A percentile compares a stretch with the other conserved stretches of the same genome.
Conservation (phyloP, 2,113 vertebrate genomes). For the Spizaetus ornatus region DNA sequence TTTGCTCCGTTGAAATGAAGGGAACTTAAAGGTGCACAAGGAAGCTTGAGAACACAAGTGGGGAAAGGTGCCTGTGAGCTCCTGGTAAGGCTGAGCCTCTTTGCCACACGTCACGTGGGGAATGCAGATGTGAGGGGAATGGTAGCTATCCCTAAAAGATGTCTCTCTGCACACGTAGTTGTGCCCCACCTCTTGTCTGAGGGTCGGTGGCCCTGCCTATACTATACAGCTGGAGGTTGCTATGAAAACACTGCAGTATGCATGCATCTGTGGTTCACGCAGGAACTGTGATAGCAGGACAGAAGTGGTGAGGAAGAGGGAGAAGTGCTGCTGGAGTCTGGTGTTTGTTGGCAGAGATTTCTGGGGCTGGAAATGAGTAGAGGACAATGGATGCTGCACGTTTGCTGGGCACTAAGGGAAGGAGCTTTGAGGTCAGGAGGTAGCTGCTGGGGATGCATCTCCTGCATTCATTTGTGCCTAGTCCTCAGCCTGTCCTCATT, state of each 20-base stretch:
- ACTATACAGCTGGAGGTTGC: not conserved
- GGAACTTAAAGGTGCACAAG: not conserved
- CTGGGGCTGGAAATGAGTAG: not conserved
- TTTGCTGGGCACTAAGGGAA: not conserved
- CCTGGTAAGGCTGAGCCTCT: not conserved
- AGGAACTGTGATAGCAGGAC: not conserved
- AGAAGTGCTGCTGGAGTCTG: not conserved
- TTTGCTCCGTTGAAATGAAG: not conserved
- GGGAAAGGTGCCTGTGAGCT: not conserved
- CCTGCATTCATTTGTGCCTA: not conserved
- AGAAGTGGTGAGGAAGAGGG: not conserved
- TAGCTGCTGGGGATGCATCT: not conserved
- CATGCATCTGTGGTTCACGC: fast-evolving
- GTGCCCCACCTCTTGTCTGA: not conserved
- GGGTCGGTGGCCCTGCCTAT: not conserved
- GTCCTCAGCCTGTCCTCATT: not conserved
- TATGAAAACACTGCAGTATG: not conserved
- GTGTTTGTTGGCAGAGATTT: not conserved
- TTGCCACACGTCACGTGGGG: not conserved
- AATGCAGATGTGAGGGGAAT: fast-evolving
- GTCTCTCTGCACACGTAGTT: not conserved
- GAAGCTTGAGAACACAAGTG: not conserved
- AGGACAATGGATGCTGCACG: not conserved
- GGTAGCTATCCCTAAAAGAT: not conserved
- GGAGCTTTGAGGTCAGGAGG: not conserved